phyloP scores from a whole-genome alignment of 2,797 vertebrate genomes.

The Cetoscarus ocellatus region DNA sequence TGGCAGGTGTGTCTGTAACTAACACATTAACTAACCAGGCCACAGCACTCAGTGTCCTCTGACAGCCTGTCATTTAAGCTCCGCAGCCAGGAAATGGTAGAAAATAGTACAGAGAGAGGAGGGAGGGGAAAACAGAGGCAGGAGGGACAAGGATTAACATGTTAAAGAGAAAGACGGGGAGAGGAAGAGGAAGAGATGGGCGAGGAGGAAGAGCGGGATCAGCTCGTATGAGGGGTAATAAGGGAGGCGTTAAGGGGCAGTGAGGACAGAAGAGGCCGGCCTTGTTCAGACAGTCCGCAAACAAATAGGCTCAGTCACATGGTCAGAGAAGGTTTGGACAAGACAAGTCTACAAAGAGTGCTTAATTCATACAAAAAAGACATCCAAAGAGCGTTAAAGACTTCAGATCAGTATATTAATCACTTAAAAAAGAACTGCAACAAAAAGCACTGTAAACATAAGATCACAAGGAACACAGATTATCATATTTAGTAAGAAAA shows the following conservation, averaged over 20 bases:
- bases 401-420: no score
- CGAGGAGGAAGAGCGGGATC: slow-evolving; percentile 30
- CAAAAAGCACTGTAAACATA: no score
- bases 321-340: not conserved
- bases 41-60: slow-evolving; percentile 56
- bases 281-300: slow-evolving; percentile 34
- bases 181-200: slow-evolving; percentile 2
- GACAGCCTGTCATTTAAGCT: slow-evolving; percentile 69
- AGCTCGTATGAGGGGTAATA: slow-evolving; percentile 39
- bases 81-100: slow-evolving; percentile 37
- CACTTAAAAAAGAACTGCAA: no score
- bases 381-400: no score
- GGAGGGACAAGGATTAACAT: slow-evolving; percentile 43
- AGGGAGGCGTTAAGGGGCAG: slow-evolving; percentile 42
- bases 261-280: slow-evolving; percentile 48
- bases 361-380: no score
- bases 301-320: slow-evolving; percentile 5
- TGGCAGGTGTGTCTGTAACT: slow-evolving; percentile 73
- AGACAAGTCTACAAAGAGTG: no score
- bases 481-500: no score
- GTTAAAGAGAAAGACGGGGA: slow-evolving; percentile 41
- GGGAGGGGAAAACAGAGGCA: slow-evolving; percentile 12
- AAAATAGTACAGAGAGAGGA: slow-evolving; percentile 23
- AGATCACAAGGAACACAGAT: no score
- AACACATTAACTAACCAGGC: slow-evolving; percentile 71